Evolutionary conservation across 2,797 vertebrate genomes (phyloP).

Genomic region (Threskiornis aethiopicus): DNA sequence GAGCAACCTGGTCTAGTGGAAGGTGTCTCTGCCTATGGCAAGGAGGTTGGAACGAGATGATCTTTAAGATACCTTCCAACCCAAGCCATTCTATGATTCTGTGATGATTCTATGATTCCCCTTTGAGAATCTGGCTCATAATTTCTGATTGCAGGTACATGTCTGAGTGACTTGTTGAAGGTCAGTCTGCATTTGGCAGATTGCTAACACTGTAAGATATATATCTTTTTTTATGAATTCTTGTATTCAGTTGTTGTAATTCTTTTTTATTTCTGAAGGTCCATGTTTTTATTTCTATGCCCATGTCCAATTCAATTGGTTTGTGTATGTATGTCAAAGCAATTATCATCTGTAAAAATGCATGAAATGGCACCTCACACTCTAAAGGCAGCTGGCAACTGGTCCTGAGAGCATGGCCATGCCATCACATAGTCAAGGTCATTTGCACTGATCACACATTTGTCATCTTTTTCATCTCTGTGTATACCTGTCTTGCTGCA

Average conservation of each 20-base stretch:
- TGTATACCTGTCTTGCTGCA: not conserved
- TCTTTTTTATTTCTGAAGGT: not conserved
- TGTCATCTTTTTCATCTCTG: not conserved
- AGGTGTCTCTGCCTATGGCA: too few relatives aligned
- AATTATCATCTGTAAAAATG: not conserved
- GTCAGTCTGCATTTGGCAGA: not conserved
- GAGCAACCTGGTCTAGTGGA: too few relatives aligned
- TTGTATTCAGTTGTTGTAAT: not conserved
- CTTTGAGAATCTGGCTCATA: not conserved
- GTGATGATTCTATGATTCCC: not conserved
- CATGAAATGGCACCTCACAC: not conserved
- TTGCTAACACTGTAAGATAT: not conserved
- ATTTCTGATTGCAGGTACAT: not conserved
- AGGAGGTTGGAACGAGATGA: too few relatives aligned
- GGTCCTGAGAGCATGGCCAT: not conserved
- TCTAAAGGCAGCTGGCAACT: not conserved
- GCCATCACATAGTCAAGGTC: not conserved
- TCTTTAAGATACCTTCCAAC: too few relatives aligned
- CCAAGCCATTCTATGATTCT: too few relatives aligned
- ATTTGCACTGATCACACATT: not conserved
- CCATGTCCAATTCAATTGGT: not conserved
- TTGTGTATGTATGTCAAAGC: not conserved
- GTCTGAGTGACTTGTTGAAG: not conserved
- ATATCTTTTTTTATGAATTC: not conserved
- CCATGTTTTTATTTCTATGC: not conserved